Conservation (phyloP, 1,140 invertebrate genomes). For the Drosophila ercepeae region DNA sequence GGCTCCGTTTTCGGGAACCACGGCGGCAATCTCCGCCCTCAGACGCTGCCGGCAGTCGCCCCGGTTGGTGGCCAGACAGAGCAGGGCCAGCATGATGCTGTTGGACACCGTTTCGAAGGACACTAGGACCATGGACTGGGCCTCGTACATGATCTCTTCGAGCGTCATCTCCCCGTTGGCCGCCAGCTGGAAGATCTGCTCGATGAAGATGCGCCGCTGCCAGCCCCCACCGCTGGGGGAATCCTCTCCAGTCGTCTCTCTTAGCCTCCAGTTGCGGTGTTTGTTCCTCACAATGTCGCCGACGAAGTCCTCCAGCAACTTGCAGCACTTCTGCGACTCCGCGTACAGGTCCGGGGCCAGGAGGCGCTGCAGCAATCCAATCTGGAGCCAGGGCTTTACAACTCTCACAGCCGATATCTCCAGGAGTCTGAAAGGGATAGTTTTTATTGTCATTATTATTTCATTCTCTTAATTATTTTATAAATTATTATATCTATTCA, state of each 20-base stretch:
- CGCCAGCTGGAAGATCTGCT: constrained; percentile 77
- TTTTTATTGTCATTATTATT: neutral
- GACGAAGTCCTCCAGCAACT: constrained; percentile 71
- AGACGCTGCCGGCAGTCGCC: constrained; percentile 65
- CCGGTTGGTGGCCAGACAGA: constrained; percentile 68
- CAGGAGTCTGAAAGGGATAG: constrained; percentile 47
- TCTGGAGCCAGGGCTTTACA: constrained; percentile 79
- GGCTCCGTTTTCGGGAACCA: constrained; percentile 44
- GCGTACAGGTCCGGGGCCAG: constrained; percentile 62
- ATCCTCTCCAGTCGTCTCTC: constrained; percentile 19
- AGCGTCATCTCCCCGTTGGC: constrained; percentile 70
- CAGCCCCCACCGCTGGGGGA: constrained; percentile 19
- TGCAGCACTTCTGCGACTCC: constrained; percentile 49
- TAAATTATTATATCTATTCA: neutral
- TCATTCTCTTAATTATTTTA: too few species aligned
- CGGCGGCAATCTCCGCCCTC: constrained; percentile 57
- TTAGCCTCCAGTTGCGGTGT: constrained; percentile 69
- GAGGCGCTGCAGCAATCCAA: constrained; percentile 63
- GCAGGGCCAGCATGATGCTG: constrained; percentile 70
- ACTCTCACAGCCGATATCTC: constrained; percentile 74
- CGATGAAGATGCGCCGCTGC: constrained; percentile 78
- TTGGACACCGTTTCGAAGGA: constrained; percentile 82
- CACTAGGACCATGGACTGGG: constrained; percentile 79
- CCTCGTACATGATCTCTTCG: constrained; percentile 76
- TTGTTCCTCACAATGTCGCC: constrained; percentile 67